Evolutionary conservation across 2,888 invertebrate genomes (phyloP), one percentile per base, ranked within the genome.

Genomic region (Eupelmus urozonus): DNA sequence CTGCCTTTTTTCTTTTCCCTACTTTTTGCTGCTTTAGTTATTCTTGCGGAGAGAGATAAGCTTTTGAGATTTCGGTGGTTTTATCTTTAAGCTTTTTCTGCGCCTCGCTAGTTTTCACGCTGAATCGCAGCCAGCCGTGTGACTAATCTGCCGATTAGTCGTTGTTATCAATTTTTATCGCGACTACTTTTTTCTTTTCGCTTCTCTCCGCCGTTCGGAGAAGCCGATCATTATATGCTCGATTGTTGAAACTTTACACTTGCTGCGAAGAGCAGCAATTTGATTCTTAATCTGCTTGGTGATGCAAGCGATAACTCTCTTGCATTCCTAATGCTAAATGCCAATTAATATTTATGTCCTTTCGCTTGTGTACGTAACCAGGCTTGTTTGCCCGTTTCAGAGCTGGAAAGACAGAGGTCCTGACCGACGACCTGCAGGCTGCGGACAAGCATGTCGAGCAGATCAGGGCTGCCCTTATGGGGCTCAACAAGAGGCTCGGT

Each of bases 391-490:
- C n/a, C n/a, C n/a, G n/a, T n/a, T n/a, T n/a, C n/a, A 96, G 96
- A 91, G 94, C 95, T 86, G 96, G 96, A 81, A 96, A 95, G 90
- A 94, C 94, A 23, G 96, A 96, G 90, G 94, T 94, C 13, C 90
- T 97, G 70, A 94, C 95, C 78, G 95, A 96, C 90, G 96, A 96
- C 89, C 91, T 97, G 74, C 94, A 95, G 89, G 93, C 93, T 79
- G 96, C 96, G 16, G 97, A 97, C 86, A 93, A 94, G 84, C 93
- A 95, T 87, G 95, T 96, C 9, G 97, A 97, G 82, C 93, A 94
- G 84, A 93, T 97, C 63, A 92, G 94, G 82, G 92, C 93, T 88
- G 94, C 95, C 65, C 90, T 94, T 73, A 92, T 92, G 78, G 91
- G 93, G 76, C 91, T 94, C 77, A 93, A 92, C 85, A 94, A 94